phyloP scores from a whole-genome alignment of 37 sponge, comb jelly and placozoan species.

The Cliona cf. orientalis region DNA sequence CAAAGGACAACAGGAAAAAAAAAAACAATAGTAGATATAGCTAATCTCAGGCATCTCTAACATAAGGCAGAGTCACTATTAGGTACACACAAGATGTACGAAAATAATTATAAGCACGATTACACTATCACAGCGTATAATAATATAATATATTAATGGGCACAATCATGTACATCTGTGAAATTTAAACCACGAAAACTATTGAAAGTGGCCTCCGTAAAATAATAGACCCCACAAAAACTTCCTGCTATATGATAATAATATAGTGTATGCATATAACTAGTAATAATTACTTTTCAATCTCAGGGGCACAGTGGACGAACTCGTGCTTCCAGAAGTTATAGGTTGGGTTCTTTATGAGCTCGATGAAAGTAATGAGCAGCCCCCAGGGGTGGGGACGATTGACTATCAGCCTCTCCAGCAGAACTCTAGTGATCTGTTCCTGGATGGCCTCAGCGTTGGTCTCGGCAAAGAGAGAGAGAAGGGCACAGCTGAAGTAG shows the following conservation, averaged over 20 bases:
- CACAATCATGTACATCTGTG: too few species aligned
- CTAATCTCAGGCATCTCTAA: too few species aligned
- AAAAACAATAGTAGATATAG: not conserved
- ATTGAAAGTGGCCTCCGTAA: not conserved
- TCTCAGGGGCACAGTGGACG: conserved; percentile 99
- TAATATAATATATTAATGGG: too few species aligned
- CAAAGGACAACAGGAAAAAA: not conserved
- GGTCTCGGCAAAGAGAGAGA: conserved; percentile 93
- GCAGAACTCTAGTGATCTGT: conserved; percentile 97
- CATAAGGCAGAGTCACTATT: too few species aligned
- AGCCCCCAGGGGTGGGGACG: conserved; percentile 99
- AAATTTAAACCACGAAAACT: too few species aligned
- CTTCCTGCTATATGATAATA: too few species aligned
- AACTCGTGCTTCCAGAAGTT: conserved; percentile 99
- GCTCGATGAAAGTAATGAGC: conserved; percentile 99
- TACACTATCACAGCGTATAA: not conserved
- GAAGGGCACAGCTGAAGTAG: conserved; percentile 98
- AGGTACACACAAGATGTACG: too few species aligned
- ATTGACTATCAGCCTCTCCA: conserved; percentile 97
- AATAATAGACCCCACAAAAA: not conserved
- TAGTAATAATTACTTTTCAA: conserved; percentile 87
- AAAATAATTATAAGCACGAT: not conserved
- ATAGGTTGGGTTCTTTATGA: conserved; percentile 94
- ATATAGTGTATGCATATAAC: too few species aligned
- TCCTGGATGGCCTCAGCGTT: conserved; percentile 96